Percentiles rank a stretch among this genome's conserved stretches.
Evolutionary conservation across 2,113 vertebrate species (phyloP).

Genomic region (Phocoena sinus): DNA sequence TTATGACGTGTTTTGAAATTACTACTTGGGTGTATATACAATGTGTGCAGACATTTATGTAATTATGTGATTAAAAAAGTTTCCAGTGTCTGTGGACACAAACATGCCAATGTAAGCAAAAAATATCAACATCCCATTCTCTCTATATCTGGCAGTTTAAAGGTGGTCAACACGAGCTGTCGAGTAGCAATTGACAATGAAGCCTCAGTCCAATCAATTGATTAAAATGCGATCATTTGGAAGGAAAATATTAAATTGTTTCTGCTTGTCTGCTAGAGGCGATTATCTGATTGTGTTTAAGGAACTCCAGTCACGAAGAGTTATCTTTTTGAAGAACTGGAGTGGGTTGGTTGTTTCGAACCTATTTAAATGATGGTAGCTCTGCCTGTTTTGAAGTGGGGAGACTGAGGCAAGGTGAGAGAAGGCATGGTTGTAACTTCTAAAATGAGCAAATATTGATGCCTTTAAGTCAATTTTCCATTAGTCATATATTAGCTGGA

Average conservation of each 20-base stretch:
- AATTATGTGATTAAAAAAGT: conserved; percentile 2
- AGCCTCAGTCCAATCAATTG: background rate
- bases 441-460: background rate
- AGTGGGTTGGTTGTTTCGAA: background rate
- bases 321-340: background rate
- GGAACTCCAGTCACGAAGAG: background rate
- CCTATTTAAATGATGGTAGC: background rate
- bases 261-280: conserved; percentile 18
- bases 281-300: conserved; percentile 21
- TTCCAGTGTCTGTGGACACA: background rate
- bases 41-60: background rate
- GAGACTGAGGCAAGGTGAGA: background rate
- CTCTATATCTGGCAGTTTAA: background rate
- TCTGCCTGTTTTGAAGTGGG: background rate
- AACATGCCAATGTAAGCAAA: background rate
- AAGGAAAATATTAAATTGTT: conserved; percentile 26
- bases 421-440: background rate
- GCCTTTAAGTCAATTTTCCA: background rate
- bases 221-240: conserved; percentile 43
- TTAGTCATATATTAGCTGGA: background rate
- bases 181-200: background rate
- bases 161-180: background rate
- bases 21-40: background rate
- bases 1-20: conserved; percentile 51
- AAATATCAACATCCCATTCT: background rate